Evolutionary conservation across 2,888 invertebrate species (phyloP), one percentile per base, ranked within the genome.

Genomic region (Leptopilina myrica): DNA sequence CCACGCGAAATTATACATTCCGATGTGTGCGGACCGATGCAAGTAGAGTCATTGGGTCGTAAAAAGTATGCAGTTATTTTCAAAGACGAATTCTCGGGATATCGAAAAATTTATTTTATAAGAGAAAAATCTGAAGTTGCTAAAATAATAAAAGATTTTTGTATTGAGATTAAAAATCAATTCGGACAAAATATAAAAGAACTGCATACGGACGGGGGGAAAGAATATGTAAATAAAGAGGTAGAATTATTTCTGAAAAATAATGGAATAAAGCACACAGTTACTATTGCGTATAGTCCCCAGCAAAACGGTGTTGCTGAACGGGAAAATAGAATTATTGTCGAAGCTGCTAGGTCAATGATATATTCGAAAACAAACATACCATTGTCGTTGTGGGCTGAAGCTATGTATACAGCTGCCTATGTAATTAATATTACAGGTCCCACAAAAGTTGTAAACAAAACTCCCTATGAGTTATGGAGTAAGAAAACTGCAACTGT

Each of bases 231-330:
- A 26, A 67, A 77, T 59, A 26, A 66, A n/a, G 77, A 66, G 3
- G 40, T 67, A 7, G 33, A 49, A 26, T 67, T 6, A 12, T 67
- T 26, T 67, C 14, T 43, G 14, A 62, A 78, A 5, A 43, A 8
- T 14, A 73, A 53, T 5, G 73, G 75, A 64, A 49, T 78, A 8
- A 78, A 78, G 46, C 64, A 64, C 75, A 49, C 75, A 26, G 20
- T 75, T 9, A 75, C 15, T 11, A 26, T 64, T n/a, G 64, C 78
- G 26, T 78, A 78, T 53, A 64, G 56, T 12, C 78, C 75, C 8
- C 64, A 78, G 46, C 78, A 78, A 56, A 78, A 75, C 56, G 75
- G 78, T 33, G 64, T 64, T 26, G 78, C 75, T 12, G 75, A 78
- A 26, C 20, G 78, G 11, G 65, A 78, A 14, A 78, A 75, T 64